These are phyloP conservation scores for Ostrea denselamellosa DNA, from an alignment of 1,140 invertebrate species.

Conservation along the genomic window DNA sequence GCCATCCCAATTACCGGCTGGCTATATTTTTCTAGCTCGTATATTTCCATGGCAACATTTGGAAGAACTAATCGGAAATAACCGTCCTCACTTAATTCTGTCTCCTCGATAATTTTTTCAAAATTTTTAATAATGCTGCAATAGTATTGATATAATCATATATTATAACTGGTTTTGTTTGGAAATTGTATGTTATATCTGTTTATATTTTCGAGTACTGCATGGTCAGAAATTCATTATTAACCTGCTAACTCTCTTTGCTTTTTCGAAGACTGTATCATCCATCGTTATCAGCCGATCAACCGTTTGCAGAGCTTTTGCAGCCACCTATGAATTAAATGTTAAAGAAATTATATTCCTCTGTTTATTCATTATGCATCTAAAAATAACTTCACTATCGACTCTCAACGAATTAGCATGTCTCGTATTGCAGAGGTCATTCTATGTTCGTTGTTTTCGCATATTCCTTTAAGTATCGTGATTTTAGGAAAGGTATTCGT, in stretches of 20 bases:
- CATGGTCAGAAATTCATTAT: neutral
- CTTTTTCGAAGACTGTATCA: conserved; percentile 51
- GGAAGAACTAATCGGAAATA: conserved; percentile 67
- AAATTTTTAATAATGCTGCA: conserved; percentile 68
- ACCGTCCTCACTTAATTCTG: conserved; percentile 57
- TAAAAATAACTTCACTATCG: too few relatives aligned
- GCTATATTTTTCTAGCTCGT: conserved; percentile 58
- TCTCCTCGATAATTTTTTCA: conserved; percentile 66
- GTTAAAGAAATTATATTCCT: too few relatives aligned
- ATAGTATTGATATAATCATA: neutral
- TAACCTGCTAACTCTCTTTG: conserved; percentile 56
- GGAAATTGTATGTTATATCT: neutral
- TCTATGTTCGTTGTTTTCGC: too few relatives aligned
- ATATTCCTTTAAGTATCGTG: too few relatives aligned
- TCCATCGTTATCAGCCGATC: conserved; percentile 60
- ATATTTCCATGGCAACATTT: conserved; percentile 72
- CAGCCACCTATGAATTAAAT: conserved; percentile 56
- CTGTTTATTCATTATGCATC: too few relatives aligned
- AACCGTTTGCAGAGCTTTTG: conserved; percentile 58
- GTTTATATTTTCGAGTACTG: too few relatives aligned
- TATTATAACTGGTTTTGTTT: neutral
- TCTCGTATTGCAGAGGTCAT: too few relatives aligned
- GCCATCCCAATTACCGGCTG: conserved; percentile 69
- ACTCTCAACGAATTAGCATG: too few relatives aligned
- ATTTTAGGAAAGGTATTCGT: too few relatives aligned